phyloP scores from a whole-genome alignment of 2,888 invertebrate genomes.

The Mesochorus sp. region DNA sequence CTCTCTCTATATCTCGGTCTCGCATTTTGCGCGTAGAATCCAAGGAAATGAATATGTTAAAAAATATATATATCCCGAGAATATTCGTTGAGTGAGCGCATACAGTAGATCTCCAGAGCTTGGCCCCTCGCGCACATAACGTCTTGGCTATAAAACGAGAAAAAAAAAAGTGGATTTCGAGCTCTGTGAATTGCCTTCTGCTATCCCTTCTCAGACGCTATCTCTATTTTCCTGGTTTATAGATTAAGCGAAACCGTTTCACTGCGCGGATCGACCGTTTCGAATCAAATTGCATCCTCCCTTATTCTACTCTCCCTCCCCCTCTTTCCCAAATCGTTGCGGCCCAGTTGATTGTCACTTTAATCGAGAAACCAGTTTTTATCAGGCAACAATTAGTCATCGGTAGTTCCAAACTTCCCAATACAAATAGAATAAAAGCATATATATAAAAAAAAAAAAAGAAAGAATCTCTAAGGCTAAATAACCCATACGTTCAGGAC shows the following conservation, averaged over 20 bases:
- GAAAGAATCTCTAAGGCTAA: no score
- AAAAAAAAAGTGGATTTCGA: slow-evolving; percentile 21
- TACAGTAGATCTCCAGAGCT: slow-evolving; percentile 2
- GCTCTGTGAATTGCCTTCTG: slow-evolving; percentile 4
- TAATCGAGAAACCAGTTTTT: no score
- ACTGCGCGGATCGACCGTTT: neutral
- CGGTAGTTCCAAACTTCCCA: no score
- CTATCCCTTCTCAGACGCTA: neutral
- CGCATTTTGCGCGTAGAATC: slow-evolving; percentile 2
- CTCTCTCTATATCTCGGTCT: neutral
- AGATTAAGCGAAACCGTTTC: slow-evolving; percentile 22
- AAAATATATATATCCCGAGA: slow-evolving; percentile 22
- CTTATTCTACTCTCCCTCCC: no score
- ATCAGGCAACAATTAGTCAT: no score
- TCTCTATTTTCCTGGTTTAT: neutral
- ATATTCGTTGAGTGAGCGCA: neutral
- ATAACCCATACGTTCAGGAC: neutral
- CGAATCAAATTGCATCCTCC: no score
- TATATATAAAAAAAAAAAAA: no score
- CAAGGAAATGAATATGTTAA: neutral
- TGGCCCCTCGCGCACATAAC: neutral
- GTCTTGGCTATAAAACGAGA: neutral
- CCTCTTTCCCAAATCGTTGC: no score
- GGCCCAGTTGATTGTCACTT: no score
- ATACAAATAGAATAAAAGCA: no score